Base-by-base conservation (phyloP, 2,797 vertebrate species). In the Lithobates pipiens region DNA sequence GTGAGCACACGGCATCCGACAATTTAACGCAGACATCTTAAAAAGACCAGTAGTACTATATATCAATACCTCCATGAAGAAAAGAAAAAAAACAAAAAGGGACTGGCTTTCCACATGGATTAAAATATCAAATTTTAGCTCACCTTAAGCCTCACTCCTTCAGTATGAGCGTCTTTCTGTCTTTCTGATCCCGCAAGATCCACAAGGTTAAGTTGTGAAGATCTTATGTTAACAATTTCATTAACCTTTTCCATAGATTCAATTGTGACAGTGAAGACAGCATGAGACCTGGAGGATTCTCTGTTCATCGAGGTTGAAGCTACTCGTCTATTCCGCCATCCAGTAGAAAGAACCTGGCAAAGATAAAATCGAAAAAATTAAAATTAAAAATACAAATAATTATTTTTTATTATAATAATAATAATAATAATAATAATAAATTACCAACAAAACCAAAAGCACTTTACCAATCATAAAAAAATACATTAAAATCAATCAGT, bases 301-400 rank as follows among this genome's bases (percentile, higher is more conserved):
- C 98, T 96, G 85, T 99, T 99, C 98, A 99, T 99, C 0, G 98
- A 99, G 5, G 98, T 99, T 0, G 97, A 98, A 1, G 98, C 98
- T 32, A 99, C 98, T 4, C 96, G 95, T 7, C 97, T 95, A 90
- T 99, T 99, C 86, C 96, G 95, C 98, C 97, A 99, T 32, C 98
- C 98, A 89, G 81, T 96, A 80, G 96, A 97, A 88, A 99, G 91
- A 18, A 99, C 97, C 98, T 96, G 21, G 1, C 0, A 46, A 65
- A 50, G 46, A 2, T 9, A 46, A 42, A 27, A 25, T 11, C 0
- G 46, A 34, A 34, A 34, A 34, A 34, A 34, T 6, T 6, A 36
- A 3, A 5, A 18, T n/a, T n/a, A 21, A 57, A 2, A 11, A 44
- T n/a, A n/a, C n/a, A n/a, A n/a, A n/a, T n/a, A n/a, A n/a, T n/a